A percentile compares a stretch with the other conserved stretches of the same genome.
phyloP scores from a whole-genome alignment of 64 coral and sea anemone genomes.

The Porites lutea region DNA sequence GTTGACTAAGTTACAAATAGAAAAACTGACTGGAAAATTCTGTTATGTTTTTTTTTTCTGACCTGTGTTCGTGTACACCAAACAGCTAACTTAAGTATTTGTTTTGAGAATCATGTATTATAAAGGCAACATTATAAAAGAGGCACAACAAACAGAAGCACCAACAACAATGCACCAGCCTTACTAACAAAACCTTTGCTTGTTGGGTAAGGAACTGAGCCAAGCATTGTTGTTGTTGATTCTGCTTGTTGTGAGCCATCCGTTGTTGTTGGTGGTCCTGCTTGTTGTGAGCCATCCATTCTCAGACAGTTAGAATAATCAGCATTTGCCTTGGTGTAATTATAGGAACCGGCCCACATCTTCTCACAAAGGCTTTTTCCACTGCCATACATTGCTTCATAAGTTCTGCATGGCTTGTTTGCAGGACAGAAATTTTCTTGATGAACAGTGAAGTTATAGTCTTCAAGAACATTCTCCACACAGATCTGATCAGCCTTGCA shows the following conservation, averaged over 20 bases:
- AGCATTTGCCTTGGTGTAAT: constrained; percentile 32
- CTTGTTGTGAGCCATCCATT: constrained; percentile 11
- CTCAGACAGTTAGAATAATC: constrained; percentile 58
- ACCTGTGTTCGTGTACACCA: no score
- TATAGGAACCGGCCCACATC: constrained; percentile 66
- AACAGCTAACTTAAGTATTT: not conserved
- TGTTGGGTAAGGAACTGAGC: not conserved
- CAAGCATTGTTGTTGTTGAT: not conserved
- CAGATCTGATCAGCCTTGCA: constrained; percentile 70
- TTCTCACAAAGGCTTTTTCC: constrained; percentile 64
- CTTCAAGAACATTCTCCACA: constrained; percentile 62
- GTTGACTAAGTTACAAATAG: no score
- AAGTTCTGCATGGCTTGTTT: constrained; percentile 42
- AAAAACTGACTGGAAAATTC: no score
- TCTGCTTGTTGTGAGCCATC: not conserved
- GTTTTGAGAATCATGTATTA: not conserved
- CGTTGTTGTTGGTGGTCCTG: not conserved
- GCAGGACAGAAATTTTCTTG: constrained; percentile 52
- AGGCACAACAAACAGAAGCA: not conserved
- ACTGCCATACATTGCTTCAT: constrained; percentile 47
- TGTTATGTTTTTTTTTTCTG: no score
- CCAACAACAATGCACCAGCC: not conserved
- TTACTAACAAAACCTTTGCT: not conserved
- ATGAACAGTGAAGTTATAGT: constrained; percentile 50
- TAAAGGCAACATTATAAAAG: not conserved